Percentiles rank a stretch among this genome's conserved stretches.
These are phyloP conservation scores for Oligia fasciuncula DNA, from an alignment of 2,888 invertebrate genomes.

Conservation along the genomic window DNA sequence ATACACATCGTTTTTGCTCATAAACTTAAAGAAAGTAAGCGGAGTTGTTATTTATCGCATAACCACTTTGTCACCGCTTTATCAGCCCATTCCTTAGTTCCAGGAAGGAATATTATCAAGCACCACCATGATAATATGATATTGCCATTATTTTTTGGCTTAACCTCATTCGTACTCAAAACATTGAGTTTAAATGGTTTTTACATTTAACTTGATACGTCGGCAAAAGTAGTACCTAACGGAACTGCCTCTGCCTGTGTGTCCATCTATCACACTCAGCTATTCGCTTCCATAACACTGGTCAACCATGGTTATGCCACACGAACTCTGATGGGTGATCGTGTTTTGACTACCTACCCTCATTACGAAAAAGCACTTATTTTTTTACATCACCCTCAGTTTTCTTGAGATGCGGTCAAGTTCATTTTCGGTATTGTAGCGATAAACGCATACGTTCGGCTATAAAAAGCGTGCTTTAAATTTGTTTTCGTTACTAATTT, in stretches of 20 bases:
- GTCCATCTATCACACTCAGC: background rate
- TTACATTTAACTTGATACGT: background rate
- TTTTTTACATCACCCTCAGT: too few relatives aligned
- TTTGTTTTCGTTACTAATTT: too few relatives aligned
- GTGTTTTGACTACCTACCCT: too few relatives aligned
- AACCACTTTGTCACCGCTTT: background rate
- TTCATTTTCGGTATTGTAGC: too few relatives aligned
- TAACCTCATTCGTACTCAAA: background rate
- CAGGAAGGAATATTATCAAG: constrained; percentile 11
- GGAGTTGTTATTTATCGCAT: background rate
- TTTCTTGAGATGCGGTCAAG: too few relatives aligned
- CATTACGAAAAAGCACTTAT: too few relatives aligned
- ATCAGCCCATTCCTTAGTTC: background rate
- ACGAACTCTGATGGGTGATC: too few relatives aligned
- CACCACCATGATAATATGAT: background rate
- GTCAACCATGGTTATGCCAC: too few relatives aligned
- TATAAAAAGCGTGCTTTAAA: too few relatives aligned
- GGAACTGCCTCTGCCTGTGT: background rate
- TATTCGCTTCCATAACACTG: background rate
- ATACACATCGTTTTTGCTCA: background rate
- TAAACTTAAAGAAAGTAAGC: background rate
- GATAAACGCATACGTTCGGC: too few relatives aligned
- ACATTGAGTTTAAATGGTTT: background rate
- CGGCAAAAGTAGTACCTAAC: too few relatives aligned
- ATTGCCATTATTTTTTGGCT: background rate